Evolutionary conservation across 2,888 invertebrate genomes (phyloP).

Genomic region (Acrobasis suavella): DNA sequence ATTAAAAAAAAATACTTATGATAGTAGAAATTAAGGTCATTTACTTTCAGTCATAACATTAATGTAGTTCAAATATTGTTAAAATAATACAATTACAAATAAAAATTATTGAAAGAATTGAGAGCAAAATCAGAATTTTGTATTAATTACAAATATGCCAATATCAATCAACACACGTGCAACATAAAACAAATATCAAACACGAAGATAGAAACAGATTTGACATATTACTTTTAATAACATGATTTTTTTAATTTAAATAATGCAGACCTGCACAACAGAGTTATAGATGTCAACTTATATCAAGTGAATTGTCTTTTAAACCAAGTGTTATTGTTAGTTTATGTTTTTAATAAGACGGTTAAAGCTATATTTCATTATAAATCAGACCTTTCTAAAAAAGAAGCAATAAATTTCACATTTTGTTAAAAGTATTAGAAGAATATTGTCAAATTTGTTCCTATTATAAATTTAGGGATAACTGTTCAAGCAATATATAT

Average conservation of each 20-base stretch:
- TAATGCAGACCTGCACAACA: too few species aligned
- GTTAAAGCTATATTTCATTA: too few species aligned
- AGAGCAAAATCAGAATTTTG: not conserved
- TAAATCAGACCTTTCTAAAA: too few species aligned
- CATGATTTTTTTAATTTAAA: too few species aligned
- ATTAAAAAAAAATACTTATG: not conserved
- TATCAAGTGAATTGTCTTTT: too few species aligned
- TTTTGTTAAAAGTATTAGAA: not conserved
- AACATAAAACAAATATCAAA: not conserved
- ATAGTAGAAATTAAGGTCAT: not conserved
- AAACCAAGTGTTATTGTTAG: too few species aligned
- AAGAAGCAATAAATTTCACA: too few species aligned
- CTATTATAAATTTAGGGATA: not conserved
- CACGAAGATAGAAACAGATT: not conserved
- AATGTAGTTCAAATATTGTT: not conserved
- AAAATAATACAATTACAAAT: too few species aligned
- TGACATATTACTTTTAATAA: not conserved
- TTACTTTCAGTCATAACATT: not conserved
- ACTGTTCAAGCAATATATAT: not conserved
- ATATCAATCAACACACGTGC: not conserved
- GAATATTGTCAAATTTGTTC: not conserved
- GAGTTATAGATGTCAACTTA: too few species aligned
- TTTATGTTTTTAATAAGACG: too few species aligned
- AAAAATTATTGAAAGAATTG: not conserved
- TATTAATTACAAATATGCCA: not conserved